A percentile compares a stretch with the other conserved stretches of the same genome.
Evolutionary conservation across 2,113 vertebrate genomes (phyloP).

Genomic region (Nipponia nippon): DNA sequence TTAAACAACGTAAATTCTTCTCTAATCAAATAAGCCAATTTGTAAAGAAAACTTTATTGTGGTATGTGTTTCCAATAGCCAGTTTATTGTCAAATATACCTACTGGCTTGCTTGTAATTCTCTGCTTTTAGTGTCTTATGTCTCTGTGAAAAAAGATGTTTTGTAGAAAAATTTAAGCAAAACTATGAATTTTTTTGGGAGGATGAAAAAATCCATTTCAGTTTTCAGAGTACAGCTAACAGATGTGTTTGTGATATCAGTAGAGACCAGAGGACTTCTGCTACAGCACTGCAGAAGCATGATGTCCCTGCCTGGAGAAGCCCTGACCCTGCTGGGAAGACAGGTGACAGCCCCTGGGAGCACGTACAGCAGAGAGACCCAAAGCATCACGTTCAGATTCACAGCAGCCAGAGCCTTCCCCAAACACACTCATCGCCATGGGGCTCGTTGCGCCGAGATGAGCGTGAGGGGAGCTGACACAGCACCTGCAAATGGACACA

Average conservation of each 20-base stretch:
- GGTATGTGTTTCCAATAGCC: neutral
- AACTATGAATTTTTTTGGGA: neutral
- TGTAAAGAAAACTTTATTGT: neutral
- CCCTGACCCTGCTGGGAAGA: neutral
- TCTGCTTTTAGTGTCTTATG: neutral
- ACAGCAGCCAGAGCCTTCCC: neutral
- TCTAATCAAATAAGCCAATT: neutral
- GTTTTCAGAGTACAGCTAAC: neutral
- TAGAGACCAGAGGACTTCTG: neutral
- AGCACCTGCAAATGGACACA: neutral
- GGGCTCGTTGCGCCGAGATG: neutral
- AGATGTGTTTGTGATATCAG: neutral
- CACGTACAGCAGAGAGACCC: neutral
- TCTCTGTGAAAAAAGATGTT: neutral
- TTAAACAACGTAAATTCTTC: neutral
- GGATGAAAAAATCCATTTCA: neutral
- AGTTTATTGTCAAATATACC: neutral
- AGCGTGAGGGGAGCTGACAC: neutral
- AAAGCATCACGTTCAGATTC: neutral
- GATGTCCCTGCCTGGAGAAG: neutral
- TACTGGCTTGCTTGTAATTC: neutral
- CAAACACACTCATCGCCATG: rapidly evolving
- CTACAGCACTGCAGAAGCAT: neutral
- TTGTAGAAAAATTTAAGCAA: neutral
- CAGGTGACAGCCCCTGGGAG: neutral